Conservation (phyloP, 2,888 invertebrate genomes). For the Erynnis tages region DNA sequence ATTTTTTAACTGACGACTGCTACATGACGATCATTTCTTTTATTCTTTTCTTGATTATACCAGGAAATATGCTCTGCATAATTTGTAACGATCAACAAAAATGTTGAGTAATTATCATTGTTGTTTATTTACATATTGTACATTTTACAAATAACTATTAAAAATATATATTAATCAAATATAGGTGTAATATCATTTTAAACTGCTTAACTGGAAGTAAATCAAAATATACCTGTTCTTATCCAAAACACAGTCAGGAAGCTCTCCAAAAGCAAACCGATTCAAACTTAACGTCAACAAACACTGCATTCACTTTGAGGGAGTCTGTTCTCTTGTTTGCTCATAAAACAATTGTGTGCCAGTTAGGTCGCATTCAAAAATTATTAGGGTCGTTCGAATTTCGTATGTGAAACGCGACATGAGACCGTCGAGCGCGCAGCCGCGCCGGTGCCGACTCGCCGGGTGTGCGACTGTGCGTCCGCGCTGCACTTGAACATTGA, state of each 20-base stretch:
- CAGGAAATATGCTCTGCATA: not conserved
- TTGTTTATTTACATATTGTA: no score
- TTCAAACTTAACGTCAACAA: constrained; percentile 43
- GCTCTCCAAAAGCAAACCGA: constrained; percentile 32
- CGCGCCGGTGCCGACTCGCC: constrained; percentile 49
- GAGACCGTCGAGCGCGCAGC: constrained; percentile 25
- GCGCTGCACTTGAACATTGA: constrained; percentile 75
- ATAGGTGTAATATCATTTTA: not conserved
- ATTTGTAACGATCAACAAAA: no score
- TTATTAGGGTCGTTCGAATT: constrained; percentile 43
- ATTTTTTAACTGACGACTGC: not conserved
- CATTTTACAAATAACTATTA: no score
- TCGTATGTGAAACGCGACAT: constrained; percentile 49
- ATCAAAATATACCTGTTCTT: constrained; percentile 17
- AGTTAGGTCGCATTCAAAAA: constrained; percentile 38
- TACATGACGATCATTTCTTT: not conserved
- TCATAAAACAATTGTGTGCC: constrained; percentile 40
- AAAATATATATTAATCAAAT: not conserved
- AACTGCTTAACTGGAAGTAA: not conserved
- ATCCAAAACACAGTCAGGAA: constrained; percentile 32
- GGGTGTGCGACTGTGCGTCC: constrained; percentile 71
- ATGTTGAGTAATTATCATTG: no score
- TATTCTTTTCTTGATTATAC: not conserved
- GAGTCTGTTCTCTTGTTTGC: constrained; percentile 35
- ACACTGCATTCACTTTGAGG: constrained; percentile 51